Conservation (phyloP, 2,797 vertebrate species). For the Aselliscus stoliczkanus region DNA sequence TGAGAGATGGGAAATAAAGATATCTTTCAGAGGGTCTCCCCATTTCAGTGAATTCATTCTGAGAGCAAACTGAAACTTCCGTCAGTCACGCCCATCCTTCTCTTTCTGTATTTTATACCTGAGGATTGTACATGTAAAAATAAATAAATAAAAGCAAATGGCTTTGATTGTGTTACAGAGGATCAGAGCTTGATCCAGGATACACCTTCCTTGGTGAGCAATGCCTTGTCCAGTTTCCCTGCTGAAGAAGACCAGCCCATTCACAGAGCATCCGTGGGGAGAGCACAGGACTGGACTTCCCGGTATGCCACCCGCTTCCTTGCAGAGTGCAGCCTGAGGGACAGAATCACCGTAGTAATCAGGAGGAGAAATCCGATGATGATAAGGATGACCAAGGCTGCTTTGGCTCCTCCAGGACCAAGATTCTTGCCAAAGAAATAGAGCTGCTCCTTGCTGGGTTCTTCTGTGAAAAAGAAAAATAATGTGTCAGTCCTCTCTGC, state of each 20-base stretch:
- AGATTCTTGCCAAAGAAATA: constrained; percentile 77
- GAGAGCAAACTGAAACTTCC: not conserved
- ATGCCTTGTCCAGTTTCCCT: not conserved
- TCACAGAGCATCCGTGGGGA: constrained; percentile 78
- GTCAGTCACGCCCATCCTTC: not conserved
- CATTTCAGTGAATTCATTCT: not conserved
- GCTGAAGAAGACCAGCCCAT: not conserved
- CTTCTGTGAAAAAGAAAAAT: constrained; percentile 73
- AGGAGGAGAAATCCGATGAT: constrained; percentile 77
- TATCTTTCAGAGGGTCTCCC: not conserved
- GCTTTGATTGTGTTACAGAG: constrained; percentile 11
- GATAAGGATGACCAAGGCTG: constrained; percentile 73
- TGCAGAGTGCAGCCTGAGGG: constrained; percentile 59
- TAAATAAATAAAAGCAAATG: constrained; percentile 58
- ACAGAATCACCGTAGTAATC: constrained; percentile 49
- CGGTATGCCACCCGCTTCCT: constrained; percentile 74
- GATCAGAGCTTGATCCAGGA: not conserved
- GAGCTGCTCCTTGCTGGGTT: constrained; percentile 41
- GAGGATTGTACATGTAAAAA: constrained; percentile 50
- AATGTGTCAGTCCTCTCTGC: not conserved
- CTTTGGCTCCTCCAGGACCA: constrained; percentile 70
- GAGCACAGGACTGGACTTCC: constrained; percentile 71
- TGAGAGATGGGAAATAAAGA: not conserved
- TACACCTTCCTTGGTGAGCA: not conserved
- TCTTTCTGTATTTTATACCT: not conserved